Evolutionary conservation across 2,888 invertebrate species (phyloP).

Genomic region (Charanyca ferruginea): DNA sequence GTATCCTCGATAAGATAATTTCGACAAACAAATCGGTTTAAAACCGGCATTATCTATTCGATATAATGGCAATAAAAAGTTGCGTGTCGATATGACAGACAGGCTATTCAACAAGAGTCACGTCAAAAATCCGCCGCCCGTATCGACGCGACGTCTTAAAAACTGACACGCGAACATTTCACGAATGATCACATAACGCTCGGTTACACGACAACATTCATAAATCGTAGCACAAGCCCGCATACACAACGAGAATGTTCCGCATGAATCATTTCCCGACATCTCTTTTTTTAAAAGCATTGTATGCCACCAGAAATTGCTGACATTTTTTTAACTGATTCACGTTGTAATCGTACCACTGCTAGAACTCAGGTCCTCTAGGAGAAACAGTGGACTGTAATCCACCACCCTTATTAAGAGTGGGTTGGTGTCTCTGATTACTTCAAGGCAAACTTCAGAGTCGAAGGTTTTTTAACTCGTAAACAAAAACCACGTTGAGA

Average conservation of each 20-base stretch:
- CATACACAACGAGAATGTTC: constrained; percentile 62
- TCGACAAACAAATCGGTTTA: constrained; percentile 4
- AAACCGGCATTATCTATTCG: constrained; percentile 15
- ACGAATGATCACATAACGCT: constrained; percentile 63
- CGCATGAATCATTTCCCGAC: constrained; percentile 65
- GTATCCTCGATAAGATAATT: neutral
- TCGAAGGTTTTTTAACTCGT: constrained; percentile 35
- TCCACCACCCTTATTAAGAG: neutral
- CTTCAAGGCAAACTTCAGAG: constrained; percentile 26
- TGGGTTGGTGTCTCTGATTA: neutral
- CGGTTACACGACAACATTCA: constrained; percentile 57
- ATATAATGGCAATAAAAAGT: constrained; percentile 10
- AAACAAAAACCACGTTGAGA: constrained; percentile 61
- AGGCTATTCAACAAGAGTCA: constrained; percentile 59
- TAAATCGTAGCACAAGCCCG: constrained; percentile 55
- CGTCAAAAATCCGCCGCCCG: constrained; percentile 63
- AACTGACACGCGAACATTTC: constrained; percentile 69
- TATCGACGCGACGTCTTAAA: constrained; percentile 60
- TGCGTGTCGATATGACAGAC: constrained; percentile 38
- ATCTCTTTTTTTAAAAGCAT: constrained; percentile 48
- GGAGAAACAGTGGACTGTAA: too few species aligned
- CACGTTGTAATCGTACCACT: neutral
- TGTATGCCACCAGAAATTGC: constrained; percentile 11
- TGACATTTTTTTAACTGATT: neutral
- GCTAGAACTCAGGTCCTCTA: neutral